Base-by-base conservation (phyloP, 2,797 vertebrate species). In the Pipistrellus nathusii region DNA sequence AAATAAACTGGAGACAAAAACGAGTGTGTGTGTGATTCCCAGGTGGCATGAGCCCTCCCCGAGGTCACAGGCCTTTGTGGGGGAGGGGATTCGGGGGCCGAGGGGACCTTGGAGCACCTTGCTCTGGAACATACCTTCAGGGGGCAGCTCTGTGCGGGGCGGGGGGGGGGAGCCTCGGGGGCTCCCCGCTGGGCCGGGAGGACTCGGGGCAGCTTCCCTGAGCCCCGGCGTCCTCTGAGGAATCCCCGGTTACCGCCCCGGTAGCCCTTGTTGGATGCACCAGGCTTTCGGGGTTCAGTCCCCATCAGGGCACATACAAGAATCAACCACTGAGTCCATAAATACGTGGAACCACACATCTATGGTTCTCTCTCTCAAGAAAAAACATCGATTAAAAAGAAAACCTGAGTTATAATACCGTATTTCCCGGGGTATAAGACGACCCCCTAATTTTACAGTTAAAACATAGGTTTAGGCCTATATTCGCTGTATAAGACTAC, bases 1-100 rank as follows among this genome's bases (percentile, higher is more conserved):
- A 97, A 96, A 97, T 95, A 97, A 97, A 97, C 96, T 97, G 98
- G 97, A 98, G 98, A 98, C 85, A 94, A 96, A 97, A 97, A 97
- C 95, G 95, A 95, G 88, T 96, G 94, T 94, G 96, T 94, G 96
- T 96, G 94, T 95, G 92, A 83, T 93, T 96, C 90, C 89, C 51
- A 84, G 88, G 64, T 86, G 30, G 71, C 71, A 4, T 11, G 17
- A 41, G 30, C 90, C 64, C 18, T 55, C 23, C 48, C 55, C 57
- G 27, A 57, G 66, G 90, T 78, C 82, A 72, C 14, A 32, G 90
- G 9, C 27, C 35, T 14, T 7, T 6, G 57, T 5, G 17, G 48
- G 38, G 17, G 44, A 44, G 44, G 46, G 46, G 46, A 4, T 5
- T 66, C 38, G 17, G n/a, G 88, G 55, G 72, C 59, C 76, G 32